Evolutionary conservation across 2,797 vertebrate genomes (phyloP).

Genomic region (Geotrypetes seraphini): DNA sequence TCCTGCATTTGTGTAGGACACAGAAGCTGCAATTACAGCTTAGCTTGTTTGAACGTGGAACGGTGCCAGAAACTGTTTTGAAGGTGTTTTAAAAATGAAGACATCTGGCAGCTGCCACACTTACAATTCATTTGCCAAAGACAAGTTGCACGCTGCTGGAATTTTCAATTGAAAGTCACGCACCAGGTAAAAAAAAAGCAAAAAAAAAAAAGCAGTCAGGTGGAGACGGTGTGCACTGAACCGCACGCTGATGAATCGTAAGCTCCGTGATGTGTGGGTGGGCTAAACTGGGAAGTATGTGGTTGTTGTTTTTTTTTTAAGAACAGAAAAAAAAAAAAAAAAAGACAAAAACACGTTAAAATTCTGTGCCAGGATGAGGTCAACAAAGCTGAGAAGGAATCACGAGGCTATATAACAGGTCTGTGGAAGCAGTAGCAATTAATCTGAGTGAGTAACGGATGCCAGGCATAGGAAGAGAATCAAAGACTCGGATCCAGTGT

Average conservation of each 20-base stretch:
- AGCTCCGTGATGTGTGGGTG: conserved; percentile 24
- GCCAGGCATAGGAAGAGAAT: conserved; percentile 11
- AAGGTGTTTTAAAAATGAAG: conserved; percentile 68
- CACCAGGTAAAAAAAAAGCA: conserved; percentile 56
- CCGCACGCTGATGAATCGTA: conserved; percentile 21
- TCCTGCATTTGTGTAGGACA: conserved; percentile 33
- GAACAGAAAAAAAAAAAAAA: no score
- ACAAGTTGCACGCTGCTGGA: conserved; percentile 51
- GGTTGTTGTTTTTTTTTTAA: conserved; percentile 26
- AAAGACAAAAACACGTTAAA: no score
- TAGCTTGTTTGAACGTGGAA: conserved; percentile 56
- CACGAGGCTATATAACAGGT: conserved; percentile 28
- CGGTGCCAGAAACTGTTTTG: conserved; percentile 59
- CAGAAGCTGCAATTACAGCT: conserved; percentile 47
- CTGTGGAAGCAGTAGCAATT: conserved; percentile 28
- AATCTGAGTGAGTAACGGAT: conserved; percentile 27
- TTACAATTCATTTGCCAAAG: conserved; percentile 59
- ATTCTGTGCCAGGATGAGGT: conserved; percentile 26
- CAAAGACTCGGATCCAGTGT: conserved; percentile 27
- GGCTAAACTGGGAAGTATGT: conserved; percentile 19
- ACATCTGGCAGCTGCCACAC: conserved; percentile 61
- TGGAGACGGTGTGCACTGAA: conserved; percentile 30
- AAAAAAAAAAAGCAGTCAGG: conserved; percentile 48
- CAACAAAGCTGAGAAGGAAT: conserved; percentile 34
- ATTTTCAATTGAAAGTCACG: conserved; percentile 51